Conservation (phyloP, 2,888 invertebrate species). For the Itoplectis maculator region DNA sequence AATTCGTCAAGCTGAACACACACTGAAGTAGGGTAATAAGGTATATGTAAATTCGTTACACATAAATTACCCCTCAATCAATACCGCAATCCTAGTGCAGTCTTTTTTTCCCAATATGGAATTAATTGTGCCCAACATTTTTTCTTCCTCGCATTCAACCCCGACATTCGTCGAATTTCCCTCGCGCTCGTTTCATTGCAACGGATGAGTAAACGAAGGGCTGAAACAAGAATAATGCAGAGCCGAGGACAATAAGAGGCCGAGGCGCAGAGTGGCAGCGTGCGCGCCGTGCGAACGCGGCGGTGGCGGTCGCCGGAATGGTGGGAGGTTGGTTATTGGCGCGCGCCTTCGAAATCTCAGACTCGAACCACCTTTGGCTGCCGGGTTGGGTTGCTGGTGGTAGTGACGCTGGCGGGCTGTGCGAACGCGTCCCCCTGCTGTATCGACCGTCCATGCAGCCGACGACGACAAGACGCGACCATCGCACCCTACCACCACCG, state of each 20-base stretch:
- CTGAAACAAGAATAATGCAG: constrained; percentile 19
- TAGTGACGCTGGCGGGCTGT: constrained; percentile 56
- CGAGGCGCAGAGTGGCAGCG: constrained; percentile 6
- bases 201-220: constrained; percentile 6
- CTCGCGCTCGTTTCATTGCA: background rate
- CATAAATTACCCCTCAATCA: constrained; percentile 1
- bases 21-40: constrained; percentile 15
- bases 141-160: background rate
- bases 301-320: constrained; percentile 20
- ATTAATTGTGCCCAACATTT: background rate
- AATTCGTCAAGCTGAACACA: background rate
- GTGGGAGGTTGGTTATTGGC: constrained; percentile 50
- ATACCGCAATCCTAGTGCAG: background rate
- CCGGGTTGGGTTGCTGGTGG: constrained; percentile 65
- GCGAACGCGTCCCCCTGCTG: constrained; percentile 73
- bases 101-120: too few species aligned
- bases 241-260: constrained; percentile 39
- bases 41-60: background rate
- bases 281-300: background rate
- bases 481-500: constrained; percentile 66
- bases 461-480: constrained; percentile 62
- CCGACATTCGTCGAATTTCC: background rate
- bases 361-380: constrained; percentile 74
- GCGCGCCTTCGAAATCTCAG: constrained; percentile 69
- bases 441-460: constrained; percentile 79